Base-by-base conservation (phyloP, 1,140 invertebrate species). In the Hesperophylax magnus region DNA sequence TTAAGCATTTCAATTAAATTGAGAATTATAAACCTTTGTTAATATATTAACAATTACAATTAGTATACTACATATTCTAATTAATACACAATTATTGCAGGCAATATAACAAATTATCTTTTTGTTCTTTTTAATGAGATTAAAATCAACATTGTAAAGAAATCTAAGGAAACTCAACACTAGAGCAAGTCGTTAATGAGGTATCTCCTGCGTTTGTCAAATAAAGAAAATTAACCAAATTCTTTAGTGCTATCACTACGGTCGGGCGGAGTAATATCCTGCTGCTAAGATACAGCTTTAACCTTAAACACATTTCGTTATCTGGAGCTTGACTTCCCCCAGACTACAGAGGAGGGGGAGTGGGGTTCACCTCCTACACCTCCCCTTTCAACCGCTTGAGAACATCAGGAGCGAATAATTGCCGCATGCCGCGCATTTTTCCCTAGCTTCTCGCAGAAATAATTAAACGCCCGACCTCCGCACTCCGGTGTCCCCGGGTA, bases 381-480 rank as follows among this genome's bases (percentile, higher is more conserved):
- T 17, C 52, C 65, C n/a, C 60, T n/a, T 72, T 1, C 78, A 17
- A 34, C 9, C 31, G 39, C 60, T 18, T 56, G 3, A 5, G 52
- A 81, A 79, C 79, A 83, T 83, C 82, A 79, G 69, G 76, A 56
- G 82, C 79, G 72, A 81, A 83, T 83, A 83, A 83, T 83, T 83
- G 82, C 82, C 82, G 82, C 82, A 79, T 83, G 67, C 82, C 79
- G 79, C 56, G 79, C 76, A 83, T 83, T 83, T 83, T 83, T 83
- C 82, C 79, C 34, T 76, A 67, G 79, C 54, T 81, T 79, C 79
- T 78, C 77, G 71, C 79, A 81, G 76, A 83, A 83, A 83, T 83
- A 83, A 83, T 83, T 83, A 83, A 83, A 83, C 79, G 82, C 34
- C 77, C 39, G 39, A 47, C 39, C 39, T 47, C 79, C 79, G 24